phyloP scores from a whole-genome alignment of 2,888 invertebrate genomes.

The Prosopocoilus inquinatus region DNA sequence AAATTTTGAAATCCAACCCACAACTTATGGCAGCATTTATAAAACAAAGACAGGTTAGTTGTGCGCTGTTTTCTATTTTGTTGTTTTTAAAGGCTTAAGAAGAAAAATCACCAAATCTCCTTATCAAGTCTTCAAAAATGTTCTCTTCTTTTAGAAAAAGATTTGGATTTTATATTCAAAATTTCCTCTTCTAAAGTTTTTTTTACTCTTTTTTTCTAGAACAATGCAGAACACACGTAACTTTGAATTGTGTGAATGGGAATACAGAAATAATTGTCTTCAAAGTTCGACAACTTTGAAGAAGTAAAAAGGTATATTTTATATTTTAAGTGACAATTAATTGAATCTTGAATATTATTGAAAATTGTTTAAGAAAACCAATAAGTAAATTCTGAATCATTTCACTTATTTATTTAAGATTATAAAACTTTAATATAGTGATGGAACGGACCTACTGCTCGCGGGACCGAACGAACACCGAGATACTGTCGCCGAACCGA shows the following conservation, averaged over 20 bases:
- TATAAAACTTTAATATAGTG: too few species aligned
- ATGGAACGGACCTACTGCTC: too few species aligned
- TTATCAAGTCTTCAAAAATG: neutral
- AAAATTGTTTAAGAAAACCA: too few species aligned
- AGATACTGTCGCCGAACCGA: too few species aligned
- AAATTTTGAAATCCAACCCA: conserved; percentile 90
- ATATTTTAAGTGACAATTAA: too few species aligned
- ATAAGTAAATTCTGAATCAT: too few species aligned
- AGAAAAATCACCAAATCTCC: neutral
- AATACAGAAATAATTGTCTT: conserved; percentile 5
- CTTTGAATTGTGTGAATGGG: conserved; percentile 1
- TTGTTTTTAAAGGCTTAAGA: neutral
- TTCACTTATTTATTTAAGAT: too few species aligned
- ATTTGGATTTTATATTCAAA: neutral
- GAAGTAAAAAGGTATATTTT: too few species aligned
- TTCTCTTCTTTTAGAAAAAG: neutral
- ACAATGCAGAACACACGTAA: conserved; percentile 6
- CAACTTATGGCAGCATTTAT: conserved; percentile 95
- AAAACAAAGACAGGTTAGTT: conserved; percentile 72
- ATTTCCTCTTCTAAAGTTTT: conserved; percentile 4
- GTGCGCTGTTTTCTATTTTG: neutral
- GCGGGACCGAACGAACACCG: too few species aligned
- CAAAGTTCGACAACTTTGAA: neutral
- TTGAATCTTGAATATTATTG: too few species aligned
- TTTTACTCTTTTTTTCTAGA: conserved; percentile 15